Conservation (phyloP, 53 echinoderm and acorn worm species). For the Hippasteria phrygiana region DNA sequence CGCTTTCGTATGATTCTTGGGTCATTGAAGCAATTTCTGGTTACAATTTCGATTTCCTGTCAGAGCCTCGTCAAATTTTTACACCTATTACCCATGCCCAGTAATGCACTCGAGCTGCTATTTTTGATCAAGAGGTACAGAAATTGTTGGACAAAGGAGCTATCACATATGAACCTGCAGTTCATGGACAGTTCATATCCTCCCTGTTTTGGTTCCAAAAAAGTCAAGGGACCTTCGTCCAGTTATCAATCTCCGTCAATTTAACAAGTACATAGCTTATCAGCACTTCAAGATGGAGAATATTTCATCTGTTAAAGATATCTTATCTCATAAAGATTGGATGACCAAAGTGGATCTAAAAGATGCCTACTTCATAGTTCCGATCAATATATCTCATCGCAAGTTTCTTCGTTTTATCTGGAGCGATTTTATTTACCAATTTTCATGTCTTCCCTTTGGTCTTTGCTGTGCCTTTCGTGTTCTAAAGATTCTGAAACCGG, state of each 20-base stretch:
- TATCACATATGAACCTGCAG: too few species aligned
- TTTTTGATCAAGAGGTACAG: too few species aligned
- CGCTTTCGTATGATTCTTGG: too few species aligned
- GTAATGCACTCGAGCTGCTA: too few species aligned
- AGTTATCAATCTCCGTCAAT: background rate
- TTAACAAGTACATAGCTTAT: background rate
- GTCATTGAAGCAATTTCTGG: too few species aligned
- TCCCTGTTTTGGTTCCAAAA: background rate
- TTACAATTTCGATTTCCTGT: too few species aligned
- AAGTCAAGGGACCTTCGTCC: background rate
- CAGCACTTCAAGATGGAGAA: constrained; percentile 33
- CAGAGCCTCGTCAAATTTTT: too few species aligned
- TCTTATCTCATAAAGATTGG: too few species aligned
- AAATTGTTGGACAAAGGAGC: too few species aligned
- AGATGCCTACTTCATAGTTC: background rate
- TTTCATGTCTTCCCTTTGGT: background rate
- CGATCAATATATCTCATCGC: background rate
- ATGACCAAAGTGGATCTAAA: background rate
- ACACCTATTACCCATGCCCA: too few species aligned
- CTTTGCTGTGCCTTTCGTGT: background rate
- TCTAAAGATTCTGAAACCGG: constrained; percentile 13
- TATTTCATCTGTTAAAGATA: too few species aligned
- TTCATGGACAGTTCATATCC: too few species aligned
- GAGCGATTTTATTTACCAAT: background rate
- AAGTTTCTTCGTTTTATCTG: background rate